These are phyloP conservation scores for Drosophila grimshawi DNA, from an alignment of 1,140 invertebrate genomes.

Conservation along the genomic window DNA sequence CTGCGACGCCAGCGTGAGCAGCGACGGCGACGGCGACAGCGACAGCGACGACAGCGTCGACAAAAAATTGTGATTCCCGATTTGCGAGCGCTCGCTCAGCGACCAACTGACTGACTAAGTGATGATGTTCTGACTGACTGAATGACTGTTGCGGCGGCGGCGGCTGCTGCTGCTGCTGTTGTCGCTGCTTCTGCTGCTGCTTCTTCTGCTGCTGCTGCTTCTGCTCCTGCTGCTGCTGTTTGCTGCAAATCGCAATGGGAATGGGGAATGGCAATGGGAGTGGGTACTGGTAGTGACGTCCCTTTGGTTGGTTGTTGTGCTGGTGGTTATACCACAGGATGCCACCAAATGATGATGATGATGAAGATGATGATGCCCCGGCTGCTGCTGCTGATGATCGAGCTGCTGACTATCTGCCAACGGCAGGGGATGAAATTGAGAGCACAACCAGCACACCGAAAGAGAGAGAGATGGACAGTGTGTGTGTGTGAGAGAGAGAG, in stretches of 20 bases:
- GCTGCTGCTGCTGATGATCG: slow-evolving; percentile 50
- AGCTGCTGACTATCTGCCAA: slow-evolving; percentile 63
- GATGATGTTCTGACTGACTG: slow-evolving; percentile 50
- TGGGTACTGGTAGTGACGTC: slow-evolving; percentile 23
- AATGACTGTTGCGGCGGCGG: neutral
- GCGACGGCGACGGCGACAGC: slow-evolving; percentile 14
- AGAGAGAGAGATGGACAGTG: neutral
- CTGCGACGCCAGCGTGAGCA: slow-evolving; percentile 11
- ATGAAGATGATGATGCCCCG: slow-evolving; percentile 1
- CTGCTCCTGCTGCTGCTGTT: neutral
- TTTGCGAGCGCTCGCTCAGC: slow-evolving; percentile 57
- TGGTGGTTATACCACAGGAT: slow-evolving; percentile 34
- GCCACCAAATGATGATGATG: slow-evolving; percentile 13
- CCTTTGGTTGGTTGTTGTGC: slow-evolving; percentile 62
- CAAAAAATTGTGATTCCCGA: slow-evolving; percentile 56
- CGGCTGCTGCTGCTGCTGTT: neutral
- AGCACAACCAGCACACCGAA: slow-evolving; percentile 17
- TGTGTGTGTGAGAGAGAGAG: neutral
- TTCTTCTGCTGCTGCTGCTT: neutral
- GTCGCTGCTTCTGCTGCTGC: slow-evolving; percentile 1
- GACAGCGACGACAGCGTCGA: slow-evolving; percentile 10
- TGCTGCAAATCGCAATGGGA: slow-evolving; percentile 24
- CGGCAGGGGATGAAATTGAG: slow-evolving; percentile 71
- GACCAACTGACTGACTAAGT: slow-evolving; percentile 71
- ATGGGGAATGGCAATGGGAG: slow-evolving; percentile 21